Evolutionary conservation across 2,888 invertebrate species (phyloP), one percentile per base, ranked within the genome.

Genomic region (Scelioninae gen. 2): DNA sequence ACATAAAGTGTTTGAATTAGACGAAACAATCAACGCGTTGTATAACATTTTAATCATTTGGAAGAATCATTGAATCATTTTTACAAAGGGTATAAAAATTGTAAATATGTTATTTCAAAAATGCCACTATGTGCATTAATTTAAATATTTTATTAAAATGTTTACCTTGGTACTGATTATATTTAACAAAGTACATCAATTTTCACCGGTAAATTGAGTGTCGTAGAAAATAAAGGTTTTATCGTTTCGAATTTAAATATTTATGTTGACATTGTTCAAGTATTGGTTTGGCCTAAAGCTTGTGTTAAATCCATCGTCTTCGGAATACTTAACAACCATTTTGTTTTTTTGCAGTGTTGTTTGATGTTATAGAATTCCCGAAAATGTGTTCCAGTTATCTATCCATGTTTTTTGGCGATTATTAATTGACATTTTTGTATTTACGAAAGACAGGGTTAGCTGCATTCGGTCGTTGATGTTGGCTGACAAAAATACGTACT

Each of bases 401-500:
- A n/a, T 11, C 33, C 2, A 10, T 10, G 33, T 10, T n/a, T 52
- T 6, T 22, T 37, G 11, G 25, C 5, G n/a, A 37, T 5, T 33
- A 3, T 19, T 22, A 45, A 35, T 11, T 52, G 52, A 52, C 35
- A 10, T 33, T 10, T 15, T 25, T n/a, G 13, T 19, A 31, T 18
- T n/a, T 15, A 31, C 5, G 22, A 13, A 13, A 45, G 39, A 33
- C 45, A 55, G 46, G 28, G 13, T 33, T n/a, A 43, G 35, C 31
- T 64, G 25, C 16, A 50, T 13, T 25, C 16, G 41, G 31, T 11
- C 6, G 19, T 28, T 48, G 39, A 22, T 9, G 16, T 41, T 61
- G 50, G 41, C 45, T 41, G 55, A 53, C 22, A 48, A 13, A 60
- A 48, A 55, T 2, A 19, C 18, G 13, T 37, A 57, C 13, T 45